Percentiles rank a stretch among this genome's conserved stretches.
These are phyloP conservation scores for Myiagra hebetior DNA, from an alignment of 2,113 vertebrate species.

Conservation along the genomic window DNA sequence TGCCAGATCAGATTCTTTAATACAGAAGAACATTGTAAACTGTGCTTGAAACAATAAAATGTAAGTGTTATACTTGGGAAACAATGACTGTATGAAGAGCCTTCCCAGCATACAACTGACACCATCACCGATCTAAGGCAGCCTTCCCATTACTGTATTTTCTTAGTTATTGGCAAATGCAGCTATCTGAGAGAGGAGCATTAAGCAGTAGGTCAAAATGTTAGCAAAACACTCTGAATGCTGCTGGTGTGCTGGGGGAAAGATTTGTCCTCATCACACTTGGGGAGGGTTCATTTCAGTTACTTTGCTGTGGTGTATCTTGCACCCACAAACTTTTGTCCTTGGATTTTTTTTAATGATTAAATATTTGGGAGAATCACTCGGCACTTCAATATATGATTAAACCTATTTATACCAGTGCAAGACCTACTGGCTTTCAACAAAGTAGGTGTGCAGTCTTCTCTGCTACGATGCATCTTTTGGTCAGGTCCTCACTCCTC, in stretches of 20 bases:
- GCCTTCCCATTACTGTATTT: neutral
- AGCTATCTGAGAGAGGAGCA: neutral
- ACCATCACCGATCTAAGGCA: neutral
- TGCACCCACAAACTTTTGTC: neutral
- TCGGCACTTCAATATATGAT: neutral
- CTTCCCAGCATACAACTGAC: neutral
- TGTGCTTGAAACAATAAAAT: neutral
- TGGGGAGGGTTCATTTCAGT: neutral
- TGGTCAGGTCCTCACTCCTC: neutral
- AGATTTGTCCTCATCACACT: neutral
- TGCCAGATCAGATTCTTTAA: neutral
- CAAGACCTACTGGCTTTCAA: neutral
- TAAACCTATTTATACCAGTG: neutral
- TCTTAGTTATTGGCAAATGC: neutral
- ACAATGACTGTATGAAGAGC: neutral
- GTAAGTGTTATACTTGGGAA: neutral
- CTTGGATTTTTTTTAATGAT: neutral
- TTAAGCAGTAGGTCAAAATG: neutral
- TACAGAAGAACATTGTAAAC: neutral
- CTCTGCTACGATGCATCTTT: neutral
- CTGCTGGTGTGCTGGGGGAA: neutral
- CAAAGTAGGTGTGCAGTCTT: neutral
- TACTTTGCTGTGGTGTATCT: neutral
- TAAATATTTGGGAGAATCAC: neutral
- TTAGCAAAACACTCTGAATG: neutral